Evolutionary conservation across 2,888 invertebrate genomes (phyloP), one percentile per base, ranked within the genome.

Genomic region (Chalcosyrphus nemorum): DNA sequence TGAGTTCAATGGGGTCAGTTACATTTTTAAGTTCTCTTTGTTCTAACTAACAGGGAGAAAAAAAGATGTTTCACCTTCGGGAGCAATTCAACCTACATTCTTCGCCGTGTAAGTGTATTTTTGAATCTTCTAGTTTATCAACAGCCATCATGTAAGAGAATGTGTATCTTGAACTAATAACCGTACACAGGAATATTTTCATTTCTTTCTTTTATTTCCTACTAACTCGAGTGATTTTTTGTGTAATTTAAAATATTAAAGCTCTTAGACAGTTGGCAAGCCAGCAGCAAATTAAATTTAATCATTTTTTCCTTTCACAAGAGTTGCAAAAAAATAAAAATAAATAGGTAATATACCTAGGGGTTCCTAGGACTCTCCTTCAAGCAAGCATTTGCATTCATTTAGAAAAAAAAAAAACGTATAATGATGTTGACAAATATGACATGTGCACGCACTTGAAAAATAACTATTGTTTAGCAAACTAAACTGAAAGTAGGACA

Each of bases 61-160:
- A 65, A 76, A 59, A 65, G 63, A 45, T 81, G 52, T 61, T 54
- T 61, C 47, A 63, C 82, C 72, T 77, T 63, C 56, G 78, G 82
- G 77, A 82, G 41, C 82, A 82, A 82, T 82, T 82, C 77, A 77
- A 82, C 82, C 82, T 82, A 78, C 77, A 82, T 82, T 77, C 56
- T 59, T 11, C 32, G 24, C 27, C 24, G 15, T 72, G 32, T 32
- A 56, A 56, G 45, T 68, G 56, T 75, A 57, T 77, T 15, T 72
- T 17, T 77, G 17, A 17, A 41, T 38, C 50, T 72, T 29, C 63
- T 29, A 38, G 35, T 27, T 41, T 13, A 15, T 24, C 19, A 59
- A 38, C 38, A 21, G 35, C 32, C 59, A 43, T 29, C 24, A 9
- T 56, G 54, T 65, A 61, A 66, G 35, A 43, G 38, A 63, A 50